Conservation (phyloP, 2,113 vertebrate species). For the Bolborhynchus lineola region DNA sequence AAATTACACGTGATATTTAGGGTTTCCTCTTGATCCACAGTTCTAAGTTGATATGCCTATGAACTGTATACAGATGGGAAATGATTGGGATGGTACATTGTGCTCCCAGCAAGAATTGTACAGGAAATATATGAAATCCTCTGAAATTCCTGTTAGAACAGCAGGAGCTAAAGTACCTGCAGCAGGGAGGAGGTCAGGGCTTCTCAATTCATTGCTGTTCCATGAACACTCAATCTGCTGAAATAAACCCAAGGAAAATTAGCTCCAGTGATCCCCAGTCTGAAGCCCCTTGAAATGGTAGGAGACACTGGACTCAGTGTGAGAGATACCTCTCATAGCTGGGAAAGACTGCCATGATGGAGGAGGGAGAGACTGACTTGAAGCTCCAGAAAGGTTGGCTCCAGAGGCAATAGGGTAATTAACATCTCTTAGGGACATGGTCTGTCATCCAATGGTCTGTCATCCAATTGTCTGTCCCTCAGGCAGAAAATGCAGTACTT, state of each 20-base stretch:
- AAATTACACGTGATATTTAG: not conserved
- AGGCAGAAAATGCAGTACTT: not conserved
- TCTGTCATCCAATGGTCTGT: not conserved
- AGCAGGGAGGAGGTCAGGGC: not conserved
- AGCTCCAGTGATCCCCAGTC: not conserved
- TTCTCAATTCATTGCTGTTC: not conserved
- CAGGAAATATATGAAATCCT: not conserved
- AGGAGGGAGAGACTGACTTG: not conserved
- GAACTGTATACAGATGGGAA: not conserved
- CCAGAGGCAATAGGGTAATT: not conserved
- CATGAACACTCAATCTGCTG: not conserved
- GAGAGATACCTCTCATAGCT: not conserved
- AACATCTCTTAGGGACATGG: not conserved
- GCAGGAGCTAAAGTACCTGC: not conserved
- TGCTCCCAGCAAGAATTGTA: not conserved
- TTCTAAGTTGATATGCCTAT: not conserved
- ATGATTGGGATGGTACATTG: not conserved
- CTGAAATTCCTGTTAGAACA: not conserved
- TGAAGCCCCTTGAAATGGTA: not conserved
- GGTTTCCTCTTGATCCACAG: not conserved
- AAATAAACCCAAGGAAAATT: not conserved
- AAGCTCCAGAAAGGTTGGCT: not conserved
- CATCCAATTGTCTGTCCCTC: not conserved
- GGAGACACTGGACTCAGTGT: accelerated
- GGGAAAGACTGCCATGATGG: not conserved